A percentile compares a stretch with the other conserved stretches of the same genome.
phyloP scores from a whole-genome alignment of 2,113 vertebrate species.

The Semicossyphus pulcher region DNA sequence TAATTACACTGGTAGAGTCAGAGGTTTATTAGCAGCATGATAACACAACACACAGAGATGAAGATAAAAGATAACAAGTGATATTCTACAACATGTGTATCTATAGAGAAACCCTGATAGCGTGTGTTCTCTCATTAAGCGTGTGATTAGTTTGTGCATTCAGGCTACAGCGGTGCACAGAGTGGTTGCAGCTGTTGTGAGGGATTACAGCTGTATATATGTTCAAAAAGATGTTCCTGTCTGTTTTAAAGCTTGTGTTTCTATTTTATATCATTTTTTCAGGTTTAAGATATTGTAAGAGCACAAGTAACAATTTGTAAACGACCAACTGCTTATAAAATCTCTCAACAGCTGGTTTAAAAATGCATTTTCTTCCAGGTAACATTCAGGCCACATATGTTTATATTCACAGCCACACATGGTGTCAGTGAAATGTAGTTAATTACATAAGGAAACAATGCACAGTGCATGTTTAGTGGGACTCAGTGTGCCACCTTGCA shows the following conservation, averaged over 20 bases:
- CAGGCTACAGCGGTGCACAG: slow-evolving; percentile 10
- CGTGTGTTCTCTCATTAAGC: slow-evolving; percentile 11
- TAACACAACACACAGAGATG: neutral
- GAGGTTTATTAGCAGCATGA: too few relatives aligned
- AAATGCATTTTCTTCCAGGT: slow-evolving; percentile 7
- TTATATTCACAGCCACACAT: neutral
- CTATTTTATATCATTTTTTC: slow-evolving; percentile 18
- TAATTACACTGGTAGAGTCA: too few relatives aligned
- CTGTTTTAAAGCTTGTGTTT: slow-evolving; percentile 6
- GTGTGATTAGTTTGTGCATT: slow-evolving; percentile 18
- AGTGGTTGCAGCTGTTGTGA: slow-evolving; percentile 12
- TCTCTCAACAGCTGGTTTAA: neutral
- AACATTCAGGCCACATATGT: neutral
- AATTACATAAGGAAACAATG: slow-evolving; percentile 43
- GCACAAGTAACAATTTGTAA: neutral
- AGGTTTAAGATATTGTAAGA: neutral
- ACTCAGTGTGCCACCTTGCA: slow-evolving; percentile 53
- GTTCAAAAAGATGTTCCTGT: neutral
- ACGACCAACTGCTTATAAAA: neutral
- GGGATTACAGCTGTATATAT: neutral
- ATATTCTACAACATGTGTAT: neutral
- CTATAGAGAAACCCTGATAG: neutral
- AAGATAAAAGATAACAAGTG: neutral
- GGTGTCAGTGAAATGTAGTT: slow-evolving; percentile 24
- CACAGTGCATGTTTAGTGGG: slow-evolving; percentile 35